Conservation (phyloP, 2,888 invertebrate genomes). For the Stomorhina lunata region DNA sequence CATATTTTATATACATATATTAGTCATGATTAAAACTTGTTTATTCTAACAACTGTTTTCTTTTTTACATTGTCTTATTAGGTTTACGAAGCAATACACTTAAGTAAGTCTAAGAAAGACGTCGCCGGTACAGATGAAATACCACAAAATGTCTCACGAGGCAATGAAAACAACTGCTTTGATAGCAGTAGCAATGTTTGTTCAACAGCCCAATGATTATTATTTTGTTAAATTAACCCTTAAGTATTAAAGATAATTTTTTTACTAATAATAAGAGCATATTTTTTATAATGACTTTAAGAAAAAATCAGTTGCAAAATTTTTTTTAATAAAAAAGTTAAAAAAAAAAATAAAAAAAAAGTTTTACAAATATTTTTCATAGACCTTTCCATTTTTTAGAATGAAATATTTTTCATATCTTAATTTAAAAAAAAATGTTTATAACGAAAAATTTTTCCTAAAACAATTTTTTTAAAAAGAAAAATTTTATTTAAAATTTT, state of each 20-base stretch:
- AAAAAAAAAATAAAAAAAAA: neutral
- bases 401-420: no score
- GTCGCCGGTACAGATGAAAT: neutral
- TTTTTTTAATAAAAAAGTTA: no score
- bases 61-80: conserved; percentile 36
- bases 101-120: conserved; percentile 52
- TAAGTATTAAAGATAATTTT: neutral
- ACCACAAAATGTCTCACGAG: neutral
- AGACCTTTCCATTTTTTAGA: no score
- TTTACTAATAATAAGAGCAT: neutral
- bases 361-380: no score
- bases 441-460: no score
- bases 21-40: neutral
- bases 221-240: neutral
- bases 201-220: neutral
- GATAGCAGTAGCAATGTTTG: neutral
- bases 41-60: neutral
- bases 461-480: no score
- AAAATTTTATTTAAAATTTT: no score
- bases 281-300: neutral
- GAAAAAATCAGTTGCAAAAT: no score
- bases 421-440: no score
- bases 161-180: conserved; percentile 2
- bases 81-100: conserved; percentile 73
- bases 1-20: no score